These are phyloP conservation scores for Spodoptera exigua DNA, from an alignment of 2,888 invertebrate species.

Conservation along the genomic window DNA sequence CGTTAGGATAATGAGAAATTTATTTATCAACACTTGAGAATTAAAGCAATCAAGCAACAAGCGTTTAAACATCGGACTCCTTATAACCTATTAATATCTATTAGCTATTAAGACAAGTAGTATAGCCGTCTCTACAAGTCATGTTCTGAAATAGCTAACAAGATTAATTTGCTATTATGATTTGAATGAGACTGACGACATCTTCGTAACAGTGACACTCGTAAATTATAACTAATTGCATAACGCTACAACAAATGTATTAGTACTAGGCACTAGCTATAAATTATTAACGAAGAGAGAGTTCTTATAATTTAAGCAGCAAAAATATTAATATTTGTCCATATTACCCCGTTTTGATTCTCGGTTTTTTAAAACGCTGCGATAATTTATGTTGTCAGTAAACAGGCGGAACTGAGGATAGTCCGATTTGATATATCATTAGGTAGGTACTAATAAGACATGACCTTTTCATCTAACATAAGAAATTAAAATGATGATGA, in stretches of 20 bases:
- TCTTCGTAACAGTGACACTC: conserved; percentile 17
- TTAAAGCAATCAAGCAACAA: no score
- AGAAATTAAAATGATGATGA: conserved; percentile 9
- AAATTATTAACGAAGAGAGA: conserved; percentile 19
- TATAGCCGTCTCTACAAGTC: conserved; percentile 7
- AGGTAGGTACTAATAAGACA: conserved; percentile 44
- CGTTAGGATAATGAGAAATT: no score
- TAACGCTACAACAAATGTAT: conserved; percentile 14
- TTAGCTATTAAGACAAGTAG: not conserved
- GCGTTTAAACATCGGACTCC: no score
- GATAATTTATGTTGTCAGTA: conserved; percentile 31
- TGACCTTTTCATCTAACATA: conserved; percentile 31
- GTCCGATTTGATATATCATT: conserved; percentile 50
- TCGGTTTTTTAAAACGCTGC: conserved; percentile 31
- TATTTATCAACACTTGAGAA: no score
- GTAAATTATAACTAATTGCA: conserved; percentile 32
- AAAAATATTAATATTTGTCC: conserved; percentile 43
- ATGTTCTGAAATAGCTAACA: conserved; percentile 9
- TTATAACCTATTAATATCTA: not conserved
- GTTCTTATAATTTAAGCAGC: conserved; percentile 17
- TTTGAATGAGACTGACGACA: conserved; percentile 19
- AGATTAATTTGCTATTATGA: conserved; percentile 30
- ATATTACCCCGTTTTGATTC: conserved; percentile 27
- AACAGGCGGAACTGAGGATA: conserved; percentile 37
- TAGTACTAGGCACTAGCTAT: conserved; percentile 6